Conservation (phyloP, 1,140 invertebrate species). For the Brachionus paranguensis region DNA sequence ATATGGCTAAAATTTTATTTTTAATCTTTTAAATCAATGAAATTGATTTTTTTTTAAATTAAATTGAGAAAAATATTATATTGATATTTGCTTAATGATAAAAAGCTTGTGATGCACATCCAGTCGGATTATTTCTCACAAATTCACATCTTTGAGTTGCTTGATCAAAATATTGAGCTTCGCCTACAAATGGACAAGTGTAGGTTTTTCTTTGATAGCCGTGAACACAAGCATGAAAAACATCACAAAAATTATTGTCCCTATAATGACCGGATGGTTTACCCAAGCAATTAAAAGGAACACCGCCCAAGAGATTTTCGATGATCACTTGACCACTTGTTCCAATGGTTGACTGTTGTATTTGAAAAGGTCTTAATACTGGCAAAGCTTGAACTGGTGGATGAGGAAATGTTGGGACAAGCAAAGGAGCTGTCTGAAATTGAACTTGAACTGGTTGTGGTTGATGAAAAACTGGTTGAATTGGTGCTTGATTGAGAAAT, state of each 20-base stretch:
- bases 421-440: not conserved
- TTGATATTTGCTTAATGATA: not conserved
- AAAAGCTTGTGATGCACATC: not conserved
- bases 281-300: slow-evolving; percentile 33
- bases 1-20: too few relatives aligned
- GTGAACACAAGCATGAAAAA: slow-evolving; percentile 40
- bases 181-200: slow-evolving; percentile 2
- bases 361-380: not conserved
- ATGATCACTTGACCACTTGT: slow-evolving; percentile 4
- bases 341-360: slow-evolving; percentile 14
- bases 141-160: not conserved
- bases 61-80: not conserved
- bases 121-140: not conserved
- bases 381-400: not conserved
- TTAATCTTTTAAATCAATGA: too few relatives aligned
- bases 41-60: too few relatives aligned
- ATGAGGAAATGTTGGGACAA: not conserved
- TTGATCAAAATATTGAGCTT: slow-evolving; percentile 29
- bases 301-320: not conserved
- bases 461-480: not conserved
- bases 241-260: slow-evolving; percentile 31
- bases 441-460: not conserved
- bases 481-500: not conserved
- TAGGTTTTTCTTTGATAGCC: slow-evolving; percentile 24
- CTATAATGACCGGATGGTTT: slow-evolving; percentile 14